These are phyloP conservation scores for Rhizomys pruinosus DNA, from an alignment of 2,113 vertebrate genomes.

Conservation along the genomic window DNA sequence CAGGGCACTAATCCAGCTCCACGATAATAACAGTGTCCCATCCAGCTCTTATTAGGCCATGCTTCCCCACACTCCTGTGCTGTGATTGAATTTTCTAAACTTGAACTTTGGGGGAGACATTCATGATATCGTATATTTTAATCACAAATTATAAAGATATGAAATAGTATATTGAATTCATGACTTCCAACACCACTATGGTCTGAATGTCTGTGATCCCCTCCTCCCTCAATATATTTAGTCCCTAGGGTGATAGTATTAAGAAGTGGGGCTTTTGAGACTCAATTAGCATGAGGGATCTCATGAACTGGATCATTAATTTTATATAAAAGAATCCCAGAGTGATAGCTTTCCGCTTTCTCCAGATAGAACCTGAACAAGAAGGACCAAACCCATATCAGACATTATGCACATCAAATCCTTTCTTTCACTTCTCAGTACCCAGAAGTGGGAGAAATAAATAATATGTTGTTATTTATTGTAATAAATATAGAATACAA, in stretches of 20 bases:
- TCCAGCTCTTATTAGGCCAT: not conserved
- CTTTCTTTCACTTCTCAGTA: not conserved
- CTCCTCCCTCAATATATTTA: not conserved
- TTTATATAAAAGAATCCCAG: not conserved
- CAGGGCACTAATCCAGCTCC: too few species aligned
- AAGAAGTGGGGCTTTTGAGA: not conserved
- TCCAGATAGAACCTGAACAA: not conserved
- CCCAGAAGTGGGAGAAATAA: not conserved
- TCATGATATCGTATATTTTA: rapidly evolving
- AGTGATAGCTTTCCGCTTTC: not conserved
- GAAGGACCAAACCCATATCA: not conserved
- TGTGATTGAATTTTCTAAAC: not conserved
- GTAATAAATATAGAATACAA: not conserved
- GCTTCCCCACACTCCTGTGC: not conserved
- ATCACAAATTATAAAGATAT: not conserved
- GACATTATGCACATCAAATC: not conserved
- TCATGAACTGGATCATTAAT: not conserved
- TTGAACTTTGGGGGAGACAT: not conserved
- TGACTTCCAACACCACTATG: not conserved
- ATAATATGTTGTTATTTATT: not conserved
- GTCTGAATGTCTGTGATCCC: not conserved
- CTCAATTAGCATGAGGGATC: too few species aligned
- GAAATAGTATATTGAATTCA: not conserved
- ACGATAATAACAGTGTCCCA: not conserved
- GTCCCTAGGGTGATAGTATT: not conserved